Percentiles rank a stretch among this genome's conserved stretches.
Conservation (phyloP, 2,113 vertebrate genomes). For the Spheniscus mendiculus region DNA sequence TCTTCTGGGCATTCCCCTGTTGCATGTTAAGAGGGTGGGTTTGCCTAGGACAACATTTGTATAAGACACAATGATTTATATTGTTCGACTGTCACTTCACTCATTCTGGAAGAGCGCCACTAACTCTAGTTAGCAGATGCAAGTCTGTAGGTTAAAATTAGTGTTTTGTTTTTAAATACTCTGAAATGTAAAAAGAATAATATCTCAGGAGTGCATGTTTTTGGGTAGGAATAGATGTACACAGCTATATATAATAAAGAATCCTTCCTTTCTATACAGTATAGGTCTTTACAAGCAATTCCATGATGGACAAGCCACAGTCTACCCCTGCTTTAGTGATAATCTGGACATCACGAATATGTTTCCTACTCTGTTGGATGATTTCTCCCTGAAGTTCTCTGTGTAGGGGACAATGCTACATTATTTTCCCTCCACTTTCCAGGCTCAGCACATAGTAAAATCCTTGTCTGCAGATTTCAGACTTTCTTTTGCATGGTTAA, state of each 20-base stretch:
- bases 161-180: neutral
- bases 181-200: neutral
- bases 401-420: neutral
- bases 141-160: neutral
- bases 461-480: conserved; percentile 28
- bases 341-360: neutral
- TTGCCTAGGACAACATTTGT: neutral
- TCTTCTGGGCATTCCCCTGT: neutral
- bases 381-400: neutral
- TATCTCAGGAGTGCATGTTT: neutral
- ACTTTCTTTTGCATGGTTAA: conserved; percentile 9
- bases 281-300: neutral
- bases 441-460: conserved; percentile 33
- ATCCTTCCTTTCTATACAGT: neutral
- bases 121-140: neutral
- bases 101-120: neutral
- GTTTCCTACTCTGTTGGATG: conserved; percentile 24
- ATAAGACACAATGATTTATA: neutral
- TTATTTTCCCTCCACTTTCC: conserved; percentile 26
- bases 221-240: neutral
- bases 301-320: neutral
- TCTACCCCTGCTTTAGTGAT: neutral
- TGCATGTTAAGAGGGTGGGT: neutral
- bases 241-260: neutral
- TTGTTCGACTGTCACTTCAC: neutral